These are phyloP conservation scores for Fopius arisanus DNA, from an alignment of 1,140 invertebrate genomes.

Conservation along the genomic window DNA sequence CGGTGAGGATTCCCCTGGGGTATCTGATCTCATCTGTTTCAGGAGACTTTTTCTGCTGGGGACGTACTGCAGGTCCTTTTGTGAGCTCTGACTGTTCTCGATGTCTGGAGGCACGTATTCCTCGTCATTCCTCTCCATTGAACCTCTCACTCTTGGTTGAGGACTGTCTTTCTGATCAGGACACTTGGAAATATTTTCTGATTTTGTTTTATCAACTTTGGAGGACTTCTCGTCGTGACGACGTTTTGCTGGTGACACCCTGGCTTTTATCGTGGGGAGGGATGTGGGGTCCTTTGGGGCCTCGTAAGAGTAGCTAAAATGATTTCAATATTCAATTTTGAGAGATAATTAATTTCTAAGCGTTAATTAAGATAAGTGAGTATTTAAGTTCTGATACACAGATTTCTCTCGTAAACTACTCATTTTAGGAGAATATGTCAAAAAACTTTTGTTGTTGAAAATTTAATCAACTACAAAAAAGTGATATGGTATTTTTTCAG, in stretches of 20 bases:
- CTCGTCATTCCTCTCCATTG: slow-evolving; percentile 35
- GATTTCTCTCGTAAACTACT: no score
- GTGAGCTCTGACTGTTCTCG: slow-evolving; percentile 26
- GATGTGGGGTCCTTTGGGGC: slow-evolving; percentile 29
- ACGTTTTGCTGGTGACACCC: slow-evolving; percentile 41
- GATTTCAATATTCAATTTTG: not conserved
- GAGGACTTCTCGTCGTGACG: slow-evolving; percentile 9
- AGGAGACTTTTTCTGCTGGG: slow-evolving; percentile 46
- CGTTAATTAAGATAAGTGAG: no score
- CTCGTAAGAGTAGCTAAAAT: slow-evolving; percentile 44
- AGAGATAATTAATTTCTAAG: no score
- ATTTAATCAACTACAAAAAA: no score
- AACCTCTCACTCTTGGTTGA: slow-evolving; percentile 12
- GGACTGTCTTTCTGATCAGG: not conserved
- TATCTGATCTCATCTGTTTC: slow-evolving; percentile 35
- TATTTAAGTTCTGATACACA: no score
- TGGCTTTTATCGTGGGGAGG: slow-evolving; percentile 47
- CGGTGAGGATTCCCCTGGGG: slow-evolving; percentile 17
- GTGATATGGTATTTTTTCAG: no score
- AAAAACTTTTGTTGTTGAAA: no score
- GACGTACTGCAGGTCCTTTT: slow-evolving; percentile 40
- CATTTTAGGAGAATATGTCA: no score
- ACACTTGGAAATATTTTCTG: not conserved
- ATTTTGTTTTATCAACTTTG: not conserved
- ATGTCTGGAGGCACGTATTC: slow-evolving; percentile 45